Evolutionary conservation across 2,113 vertebrate species (phyloP).

Genomic region (Atrichornis clamosus): DNA sequence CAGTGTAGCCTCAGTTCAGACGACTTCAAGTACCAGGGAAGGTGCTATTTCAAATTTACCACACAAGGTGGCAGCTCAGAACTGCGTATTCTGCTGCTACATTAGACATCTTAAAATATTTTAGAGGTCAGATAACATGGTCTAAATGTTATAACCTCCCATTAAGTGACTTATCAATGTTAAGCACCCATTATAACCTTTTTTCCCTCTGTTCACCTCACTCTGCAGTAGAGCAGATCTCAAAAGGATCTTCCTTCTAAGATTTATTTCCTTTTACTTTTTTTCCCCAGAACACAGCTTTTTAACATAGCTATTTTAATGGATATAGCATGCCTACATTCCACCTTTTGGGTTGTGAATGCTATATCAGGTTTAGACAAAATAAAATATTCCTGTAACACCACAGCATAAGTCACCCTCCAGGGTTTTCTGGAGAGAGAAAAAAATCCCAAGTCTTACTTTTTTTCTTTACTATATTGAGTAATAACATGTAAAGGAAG

Average conservation of each 20-base stretch:
- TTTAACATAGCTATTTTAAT: not conserved
- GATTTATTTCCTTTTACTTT: not conserved
- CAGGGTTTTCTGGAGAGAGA: not conserved
- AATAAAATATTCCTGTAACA: not conserved
- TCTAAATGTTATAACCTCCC: not conserved
- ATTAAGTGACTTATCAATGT: not conserved
- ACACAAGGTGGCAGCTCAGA: slow-evolving; percentile 1
- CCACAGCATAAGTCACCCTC: not conserved
- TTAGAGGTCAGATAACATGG: not conserved
- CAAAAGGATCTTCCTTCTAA: not conserved
- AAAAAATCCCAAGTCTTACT: not conserved
- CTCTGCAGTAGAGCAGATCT: not conserved
- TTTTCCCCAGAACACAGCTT: not conserved
- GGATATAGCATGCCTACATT: not conserved
- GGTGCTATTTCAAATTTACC: not conserved
- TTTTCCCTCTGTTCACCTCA: not conserved
- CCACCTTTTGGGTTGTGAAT: not conserved
- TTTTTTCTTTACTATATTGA: not conserved
- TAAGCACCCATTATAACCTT: not conserved
- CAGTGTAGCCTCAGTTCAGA: not conserved
- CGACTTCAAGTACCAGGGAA: not conserved
- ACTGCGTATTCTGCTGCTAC: not conserved
- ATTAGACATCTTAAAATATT: not conserved
- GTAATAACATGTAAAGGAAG: not conserved
- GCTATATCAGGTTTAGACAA: not conserved